Conservation (phyloP, 2,113 vertebrate genomes). For the Noctilio leporinus region DNA sequence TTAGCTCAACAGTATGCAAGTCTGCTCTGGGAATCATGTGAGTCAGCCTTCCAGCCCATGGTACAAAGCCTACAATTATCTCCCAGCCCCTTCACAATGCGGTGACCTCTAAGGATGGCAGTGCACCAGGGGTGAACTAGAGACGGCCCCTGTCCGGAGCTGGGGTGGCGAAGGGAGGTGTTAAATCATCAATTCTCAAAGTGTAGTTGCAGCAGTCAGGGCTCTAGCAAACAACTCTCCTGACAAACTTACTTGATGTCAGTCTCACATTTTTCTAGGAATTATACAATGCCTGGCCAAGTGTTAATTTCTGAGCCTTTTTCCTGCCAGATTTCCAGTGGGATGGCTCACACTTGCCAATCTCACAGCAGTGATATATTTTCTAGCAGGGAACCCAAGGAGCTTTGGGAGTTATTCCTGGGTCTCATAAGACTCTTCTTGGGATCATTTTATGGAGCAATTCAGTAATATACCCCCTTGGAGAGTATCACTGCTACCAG, state of each 20-base stretch:
- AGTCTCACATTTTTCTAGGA: neutral
- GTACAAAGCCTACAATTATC: neutral
- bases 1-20: neutral
- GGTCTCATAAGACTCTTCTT: neutral
- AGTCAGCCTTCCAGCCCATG: neutral
- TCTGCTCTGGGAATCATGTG: neutral
- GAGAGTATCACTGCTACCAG: neutral
- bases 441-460: neutral
- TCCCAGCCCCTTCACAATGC: neutral
- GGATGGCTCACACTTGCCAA: neutral
- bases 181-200: neutral
- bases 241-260: neutral
- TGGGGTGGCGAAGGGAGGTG: neutral
- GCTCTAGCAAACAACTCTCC: neutral
- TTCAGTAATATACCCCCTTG: neutral
- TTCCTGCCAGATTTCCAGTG: constrained; percentile 28
- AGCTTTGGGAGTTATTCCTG: neutral
- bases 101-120: neutral
- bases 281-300: neutral
- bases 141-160: neutral
- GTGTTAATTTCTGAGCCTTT: constrained; percentile 4
- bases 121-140: neutral
- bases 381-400: neutral
- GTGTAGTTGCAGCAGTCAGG: neutral
- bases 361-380: neutral